These are phyloP conservation scores for Dioctria linearis DNA, from an alignment of 2,888 invertebrate genomes.

Conservation along the genomic window DNA sequence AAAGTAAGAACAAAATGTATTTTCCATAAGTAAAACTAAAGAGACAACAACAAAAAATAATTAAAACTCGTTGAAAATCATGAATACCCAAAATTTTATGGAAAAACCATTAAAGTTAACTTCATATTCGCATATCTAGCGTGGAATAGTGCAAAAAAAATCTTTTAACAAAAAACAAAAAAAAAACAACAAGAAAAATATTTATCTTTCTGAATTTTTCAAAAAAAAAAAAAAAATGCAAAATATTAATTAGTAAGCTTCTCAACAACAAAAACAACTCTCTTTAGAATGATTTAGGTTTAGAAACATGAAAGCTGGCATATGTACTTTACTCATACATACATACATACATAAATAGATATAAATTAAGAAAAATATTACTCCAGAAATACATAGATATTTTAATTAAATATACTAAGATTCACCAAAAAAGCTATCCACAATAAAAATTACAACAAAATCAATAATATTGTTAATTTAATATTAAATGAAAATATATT, in stretches of 20 bases:
- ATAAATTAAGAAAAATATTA: background rate
- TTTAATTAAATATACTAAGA: background rate
- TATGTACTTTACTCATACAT: constrained; percentile 14
- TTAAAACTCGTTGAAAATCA: background rate
- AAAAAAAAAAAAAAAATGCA: background rate
- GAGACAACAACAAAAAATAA: constrained; percentile 20
- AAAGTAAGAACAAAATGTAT: background rate
- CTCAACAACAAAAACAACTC: background rate
- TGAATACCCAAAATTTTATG: background rate
- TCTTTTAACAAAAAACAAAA: constrained; percentile 31
- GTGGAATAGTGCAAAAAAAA: constrained; percentile 41
- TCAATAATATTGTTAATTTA: background rate
- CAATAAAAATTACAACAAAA: constrained; percentile 11
- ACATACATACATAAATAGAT: background rate
- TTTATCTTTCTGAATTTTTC: background rate
- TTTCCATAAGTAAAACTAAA: constrained; percentile 10
- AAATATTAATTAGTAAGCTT: background rate
- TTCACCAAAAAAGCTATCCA: constrained; percentile 24
- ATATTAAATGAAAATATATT: background rate
- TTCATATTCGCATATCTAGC: constrained; percentile 57
- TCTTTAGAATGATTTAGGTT: background rate
- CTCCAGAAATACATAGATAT: background rate
- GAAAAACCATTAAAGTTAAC: constrained; percentile 55
- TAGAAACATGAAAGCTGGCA: constrained; percentile 26
- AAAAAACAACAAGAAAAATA: constrained; percentile 22